Base-by-base conservation (phyloP, 2,797 vertebrate species). In the Hippoglossus hippoglossus region DNA sequence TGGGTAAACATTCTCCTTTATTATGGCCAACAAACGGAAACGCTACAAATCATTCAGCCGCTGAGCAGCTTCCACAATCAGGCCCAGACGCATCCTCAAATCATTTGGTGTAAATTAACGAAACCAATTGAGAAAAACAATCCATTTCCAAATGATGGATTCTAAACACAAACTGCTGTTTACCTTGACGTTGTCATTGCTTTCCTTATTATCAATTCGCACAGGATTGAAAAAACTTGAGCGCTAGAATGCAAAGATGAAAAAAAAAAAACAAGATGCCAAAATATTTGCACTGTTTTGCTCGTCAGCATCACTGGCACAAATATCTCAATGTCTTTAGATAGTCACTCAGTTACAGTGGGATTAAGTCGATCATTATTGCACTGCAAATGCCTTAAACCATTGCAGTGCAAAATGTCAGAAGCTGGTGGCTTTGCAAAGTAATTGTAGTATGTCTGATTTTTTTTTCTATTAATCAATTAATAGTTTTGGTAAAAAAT, bases 1-100 rank as follows among this genome's bases (percentile, higher is more conserved):
- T 76, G 86, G 89, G 91, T 92, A 93, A 93, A 93, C 91, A 92
- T 91, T 92, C 89, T 81, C 87, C 84, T 93, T 92, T 93, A 92
- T 93, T 92, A 91, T 82, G 84, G 84, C 83, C 82, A 67, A 81
- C 74, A 88, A 89, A 81, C 73, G 55, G 81, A 92, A 91, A 85
- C 82, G 75, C 89, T 70, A 91, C 92, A 92, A 92, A 93, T 94
- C 92, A 93, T 87, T 79, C 67, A 62, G 84, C 74, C 63, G 57
- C 73, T 9, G 74, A 89, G 85, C 78, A 75, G 79, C 81, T 85
- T 78, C 72, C 80, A 88, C 85, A 81, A 90, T 86, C 85, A 82
- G 67, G 83, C 84, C 81, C 91, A 84, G 89, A 92, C 89, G 92
- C 88, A 90, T 87, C 91, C 83, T 90, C 85, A 66, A 86, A 91